These are phyloP conservation scores for Polydrusus pterygomalis DNA, from an alignment of 2,888 invertebrate species.

Conservation along the genomic window DNA sequence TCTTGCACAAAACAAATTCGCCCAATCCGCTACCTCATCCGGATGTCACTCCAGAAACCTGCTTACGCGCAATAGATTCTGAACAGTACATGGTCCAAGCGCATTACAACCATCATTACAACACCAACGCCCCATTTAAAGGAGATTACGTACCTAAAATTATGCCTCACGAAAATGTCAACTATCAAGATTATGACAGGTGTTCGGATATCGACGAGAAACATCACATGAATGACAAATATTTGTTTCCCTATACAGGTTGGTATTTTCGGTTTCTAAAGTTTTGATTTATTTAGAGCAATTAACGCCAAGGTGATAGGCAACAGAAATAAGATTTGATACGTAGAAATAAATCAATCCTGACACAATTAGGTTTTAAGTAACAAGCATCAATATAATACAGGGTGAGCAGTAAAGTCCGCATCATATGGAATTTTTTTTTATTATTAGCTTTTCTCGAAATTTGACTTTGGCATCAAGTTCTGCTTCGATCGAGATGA, in stretches of 20 bases:
- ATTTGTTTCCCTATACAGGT: conserved; percentile 89
- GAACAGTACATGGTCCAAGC: conserved; percentile 72
- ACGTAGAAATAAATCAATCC: no score
- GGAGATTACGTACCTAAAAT: conserved; percentile 68
- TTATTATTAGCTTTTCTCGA: no score
- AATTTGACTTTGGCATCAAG: no score
- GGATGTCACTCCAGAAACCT: conserved; percentile 81
- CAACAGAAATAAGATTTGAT: no score
- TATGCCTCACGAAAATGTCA: conserved; percentile 69
- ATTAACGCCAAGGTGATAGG: no score
- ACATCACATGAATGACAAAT: conserved; percentile 84
- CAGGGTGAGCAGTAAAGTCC: no score
- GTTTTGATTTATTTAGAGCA: no score
- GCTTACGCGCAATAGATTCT: conserved; percentile 73
- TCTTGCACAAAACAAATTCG: conserved; percentile 76
- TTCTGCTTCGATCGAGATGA: no score
- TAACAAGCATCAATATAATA: no score
- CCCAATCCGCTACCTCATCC: conserved; percentile 86
- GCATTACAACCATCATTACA: conserved; percentile 68
- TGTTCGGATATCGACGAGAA: conserved; percentile 84
- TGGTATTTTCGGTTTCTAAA: conserved; percentile 58
- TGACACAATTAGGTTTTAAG: no score
- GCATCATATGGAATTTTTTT: no score
- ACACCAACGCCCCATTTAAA: conserved; percentile 65
- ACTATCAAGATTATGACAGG: conserved; percentile 77